These are phyloP conservation scores for Lamellibrachia luymesi DNA, from an alignment of 1,140 invertebrate species.

Conservation along the genomic window DNA sequence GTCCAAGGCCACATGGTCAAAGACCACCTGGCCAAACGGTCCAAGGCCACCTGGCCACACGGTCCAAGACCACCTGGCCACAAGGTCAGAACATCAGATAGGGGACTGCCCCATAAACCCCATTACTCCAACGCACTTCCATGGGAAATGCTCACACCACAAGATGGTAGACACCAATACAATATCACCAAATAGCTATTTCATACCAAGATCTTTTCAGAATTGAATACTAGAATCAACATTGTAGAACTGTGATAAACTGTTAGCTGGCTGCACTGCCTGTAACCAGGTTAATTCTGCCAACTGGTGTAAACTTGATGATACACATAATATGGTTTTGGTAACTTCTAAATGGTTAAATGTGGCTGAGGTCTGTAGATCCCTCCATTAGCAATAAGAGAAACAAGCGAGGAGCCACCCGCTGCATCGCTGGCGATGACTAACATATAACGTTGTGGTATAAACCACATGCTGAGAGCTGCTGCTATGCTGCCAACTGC, in stretches of 20 bases:
- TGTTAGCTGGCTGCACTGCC: neutral
- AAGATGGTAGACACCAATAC: neutral
- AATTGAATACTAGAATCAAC: neutral
- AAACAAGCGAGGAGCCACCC: neutral
- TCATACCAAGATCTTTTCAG: neutral
- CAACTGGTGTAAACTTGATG: neutral
- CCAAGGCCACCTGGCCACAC: too few relatives aligned
- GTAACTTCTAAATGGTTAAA: neutral
- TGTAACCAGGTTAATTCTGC: too few relatives aligned
- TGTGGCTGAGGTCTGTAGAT: neutral
- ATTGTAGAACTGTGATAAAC: neutral
- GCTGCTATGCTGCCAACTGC: neutral
- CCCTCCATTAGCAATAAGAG: neutral
- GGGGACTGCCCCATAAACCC: neutral
- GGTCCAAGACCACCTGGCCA: neutral
- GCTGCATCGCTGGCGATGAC: neutral
- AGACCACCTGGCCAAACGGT: too few relatives aligned
- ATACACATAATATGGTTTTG: neutral
- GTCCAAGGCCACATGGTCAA: too few relatives aligned
- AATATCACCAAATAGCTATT: neutral
- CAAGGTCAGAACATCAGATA: neutral
- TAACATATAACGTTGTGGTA: neutral
- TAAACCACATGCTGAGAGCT: neutral
- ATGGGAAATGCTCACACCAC: neutral
- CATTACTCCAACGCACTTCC: neutral